These are phyloP conservation scores for Punctoribates punctum DNA, from an alignment of 2,888 invertebrate genomes.

Conservation along the genomic window DNA sequence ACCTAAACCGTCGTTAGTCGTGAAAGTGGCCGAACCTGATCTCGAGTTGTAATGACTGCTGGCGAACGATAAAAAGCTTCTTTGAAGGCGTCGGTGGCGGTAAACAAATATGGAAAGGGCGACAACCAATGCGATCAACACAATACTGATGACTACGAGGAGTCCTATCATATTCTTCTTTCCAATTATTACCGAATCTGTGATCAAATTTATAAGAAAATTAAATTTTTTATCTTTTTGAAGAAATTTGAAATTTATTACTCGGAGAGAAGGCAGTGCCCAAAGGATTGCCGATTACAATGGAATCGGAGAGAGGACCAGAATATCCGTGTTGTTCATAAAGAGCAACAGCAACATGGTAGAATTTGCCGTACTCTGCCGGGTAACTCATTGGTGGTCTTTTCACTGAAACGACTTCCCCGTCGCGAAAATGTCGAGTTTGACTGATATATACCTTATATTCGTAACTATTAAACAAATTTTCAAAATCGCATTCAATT, in stretches of 20 bases:
- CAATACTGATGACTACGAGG: slow-evolving; percentile 60
- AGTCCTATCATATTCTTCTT: slow-evolving; percentile 54
- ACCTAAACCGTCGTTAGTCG: slow-evolving; percentile 65
- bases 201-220: slow-evolving; percentile 33
- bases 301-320: slow-evolving; percentile 50
- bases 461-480: slow-evolving; percentile 54
- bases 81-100: slow-evolving; percentile 68
- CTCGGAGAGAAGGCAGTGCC: not conserved
- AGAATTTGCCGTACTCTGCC: slow-evolving; percentile 47
- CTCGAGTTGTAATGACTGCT: slow-evolving; percentile 80
- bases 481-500: too few relatives aligned
- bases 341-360: slow-evolving; percentile 51
- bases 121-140: slow-evolving; percentile 60
- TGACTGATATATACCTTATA: slow-evolving; percentile 65
- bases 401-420: slow-evolving; percentile 43
- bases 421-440: slow-evolving; percentile 48
- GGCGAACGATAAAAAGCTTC: slow-evolving; percentile 74
- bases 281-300: slow-evolving; percentile 45
- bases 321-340: slow-evolving; percentile 51
- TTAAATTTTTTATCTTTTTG: not conserved
- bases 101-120: slow-evolving; percentile 64
- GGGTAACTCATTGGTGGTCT: slow-evolving; percentile 45
- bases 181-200: slow-evolving; percentile 47
- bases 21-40: slow-evolving; percentile 79
- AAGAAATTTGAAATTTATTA: slow-evolving; percentile 36